Evolutionary conservation across 2,797 vertebrate genomes (phyloP).

Genomic region (Menidia menidia): DNA sequence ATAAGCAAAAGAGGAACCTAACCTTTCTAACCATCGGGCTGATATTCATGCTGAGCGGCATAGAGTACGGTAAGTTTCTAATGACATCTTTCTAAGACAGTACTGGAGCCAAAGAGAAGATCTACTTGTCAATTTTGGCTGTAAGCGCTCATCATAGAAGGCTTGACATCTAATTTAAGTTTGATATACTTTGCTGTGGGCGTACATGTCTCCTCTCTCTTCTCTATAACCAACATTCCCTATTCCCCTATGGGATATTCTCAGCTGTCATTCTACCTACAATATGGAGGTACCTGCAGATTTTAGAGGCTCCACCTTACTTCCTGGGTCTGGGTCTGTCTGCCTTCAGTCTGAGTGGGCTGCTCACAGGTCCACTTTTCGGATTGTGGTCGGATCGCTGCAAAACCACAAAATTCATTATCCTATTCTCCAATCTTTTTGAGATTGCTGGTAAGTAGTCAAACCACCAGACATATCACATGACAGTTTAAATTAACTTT

Average conservation of each 20-base stretch:
- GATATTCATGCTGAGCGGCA: conserved; percentile 86
- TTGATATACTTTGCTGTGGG: conserved; percentile 20
- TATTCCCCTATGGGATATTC: conserved; percentile 1
- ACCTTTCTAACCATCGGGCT: conserved; percentile 85
- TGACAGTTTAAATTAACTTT: neutral
- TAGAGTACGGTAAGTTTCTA: conserved; percentile 86
- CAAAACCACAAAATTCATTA: conserved; percentile 81
- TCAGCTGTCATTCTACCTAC: conserved; percentile 89
- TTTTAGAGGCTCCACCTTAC: conserved; percentile 85
- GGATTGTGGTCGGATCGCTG: conserved; percentile 86
- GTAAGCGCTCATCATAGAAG: conserved; percentile 11
- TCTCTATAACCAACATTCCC: conserved; percentile 5
- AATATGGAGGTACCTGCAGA: conserved; percentile 88
- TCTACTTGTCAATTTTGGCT: neutral
- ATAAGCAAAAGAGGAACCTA: conserved; percentile 77
- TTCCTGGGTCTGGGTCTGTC: conserved; percentile 88
- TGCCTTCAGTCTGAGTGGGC: conserved; percentile 86
- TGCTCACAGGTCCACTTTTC: conserved; percentile 84
- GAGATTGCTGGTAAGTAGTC: conserved; percentile 85
- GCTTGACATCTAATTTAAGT: conserved; percentile 21
- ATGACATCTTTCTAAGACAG: conserved; percentile 22
- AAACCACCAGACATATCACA: conserved; percentile 14
- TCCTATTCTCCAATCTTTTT: conserved; percentile 87
- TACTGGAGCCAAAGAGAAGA: neutral
- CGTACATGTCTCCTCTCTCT: conserved; percentile 14